Percentiles rank a stretch among this genome's conserved stretches.
Conservation (phyloP, 2,888 invertebrate species). For the Sinopyrophorus schimmeli region DNA sequence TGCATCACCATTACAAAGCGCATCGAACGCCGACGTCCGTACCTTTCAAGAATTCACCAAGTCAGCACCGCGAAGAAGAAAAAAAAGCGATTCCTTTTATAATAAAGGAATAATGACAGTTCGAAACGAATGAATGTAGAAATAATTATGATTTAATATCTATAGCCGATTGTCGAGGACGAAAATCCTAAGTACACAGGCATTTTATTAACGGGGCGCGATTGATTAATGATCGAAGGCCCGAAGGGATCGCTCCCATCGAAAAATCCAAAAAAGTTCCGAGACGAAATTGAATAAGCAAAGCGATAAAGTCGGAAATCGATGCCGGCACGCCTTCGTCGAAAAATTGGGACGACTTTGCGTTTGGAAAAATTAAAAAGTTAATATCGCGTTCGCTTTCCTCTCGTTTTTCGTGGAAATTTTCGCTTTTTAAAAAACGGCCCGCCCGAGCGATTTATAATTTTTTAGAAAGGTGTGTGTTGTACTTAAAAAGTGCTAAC, state of each 20-base stretch:
- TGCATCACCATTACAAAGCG: slow-evolving; percentile 23
- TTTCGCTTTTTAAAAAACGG: slow-evolving; percentile 26
- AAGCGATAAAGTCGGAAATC: slow-evolving; percentile 15
- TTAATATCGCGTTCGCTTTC: slow-evolving; percentile 24
- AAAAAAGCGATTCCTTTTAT: too few relatives aligned
- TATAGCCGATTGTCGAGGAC: slow-evolving; percentile 10
- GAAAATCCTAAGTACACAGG: slow-evolving; percentile 15
- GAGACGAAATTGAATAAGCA: slow-evolving; percentile 7
- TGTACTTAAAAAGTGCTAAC: too few relatives aligned
- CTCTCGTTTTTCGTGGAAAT: slow-evolving; percentile 29
- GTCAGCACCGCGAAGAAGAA: too few relatives aligned
- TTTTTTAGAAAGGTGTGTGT: slow-evolving; percentile 18
- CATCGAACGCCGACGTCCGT: slow-evolving; percentile 20
- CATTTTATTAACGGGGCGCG: background rate
- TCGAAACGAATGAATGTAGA: slow-evolving; percentile 17
- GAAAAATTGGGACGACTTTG: slow-evolving; percentile 25
- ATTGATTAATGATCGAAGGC: slow-evolving; percentile 16
- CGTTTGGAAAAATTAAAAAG: slow-evolving; percentile 28
- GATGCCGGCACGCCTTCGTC: slow-evolving; percentile 8
- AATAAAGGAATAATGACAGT: slow-evolving; percentile 15
- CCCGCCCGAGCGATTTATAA: slow-evolving; percentile 26
- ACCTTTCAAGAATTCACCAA: slow-evolving; percentile 4
- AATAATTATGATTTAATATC: slow-evolving; percentile 27
- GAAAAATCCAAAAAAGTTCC: background rate
- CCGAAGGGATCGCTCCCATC: too few relatives aligned